A percentile compares a stretch with the other conserved stretches of the same genome.
These are phyloP conservation scores for Grammomys dolichurus DNA, from an alignment of 2,113 vertebrate genomes.

Conservation along the genomic window DNA sequence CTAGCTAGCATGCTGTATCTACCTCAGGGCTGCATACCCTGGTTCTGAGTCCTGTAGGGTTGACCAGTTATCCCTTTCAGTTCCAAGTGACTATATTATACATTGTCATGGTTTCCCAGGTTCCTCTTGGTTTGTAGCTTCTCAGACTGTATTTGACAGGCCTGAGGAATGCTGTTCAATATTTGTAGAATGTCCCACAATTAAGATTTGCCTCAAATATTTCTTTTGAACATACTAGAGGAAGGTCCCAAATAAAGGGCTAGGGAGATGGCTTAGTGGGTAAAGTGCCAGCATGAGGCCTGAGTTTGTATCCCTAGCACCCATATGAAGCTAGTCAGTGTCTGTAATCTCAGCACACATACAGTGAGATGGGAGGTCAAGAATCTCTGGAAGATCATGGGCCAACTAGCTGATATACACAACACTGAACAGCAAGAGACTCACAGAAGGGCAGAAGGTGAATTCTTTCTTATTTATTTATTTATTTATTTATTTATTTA, in stretches of 20 bases:
- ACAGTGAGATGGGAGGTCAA: background rate
- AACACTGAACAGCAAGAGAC: background rate
- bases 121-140: background rate
- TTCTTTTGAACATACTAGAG: background rate
- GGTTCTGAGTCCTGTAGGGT: background rate
- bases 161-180: background rate
- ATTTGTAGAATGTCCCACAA: background rate
- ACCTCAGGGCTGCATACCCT: background rate
- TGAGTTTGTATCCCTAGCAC: background rate
- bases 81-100: background rate
- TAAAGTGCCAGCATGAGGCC: no score
- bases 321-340: background rate
- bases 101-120: background rate
- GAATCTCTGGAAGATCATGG: background rate
- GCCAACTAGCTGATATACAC: background rate
- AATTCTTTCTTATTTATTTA: no score
- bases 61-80: background rate
- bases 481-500: no score
- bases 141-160: background rate
- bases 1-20: background rate
- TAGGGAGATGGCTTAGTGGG: background rate
- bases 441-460: no score
- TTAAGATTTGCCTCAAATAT: background rate
- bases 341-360: background rate
- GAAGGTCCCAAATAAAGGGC: background rate